Percentiles rank a stretch among this genome's conserved stretches.
Evolutionary conservation across 2,888 invertebrate species (phyloP).

Genomic region (Pseudanteris insignis): DNA sequence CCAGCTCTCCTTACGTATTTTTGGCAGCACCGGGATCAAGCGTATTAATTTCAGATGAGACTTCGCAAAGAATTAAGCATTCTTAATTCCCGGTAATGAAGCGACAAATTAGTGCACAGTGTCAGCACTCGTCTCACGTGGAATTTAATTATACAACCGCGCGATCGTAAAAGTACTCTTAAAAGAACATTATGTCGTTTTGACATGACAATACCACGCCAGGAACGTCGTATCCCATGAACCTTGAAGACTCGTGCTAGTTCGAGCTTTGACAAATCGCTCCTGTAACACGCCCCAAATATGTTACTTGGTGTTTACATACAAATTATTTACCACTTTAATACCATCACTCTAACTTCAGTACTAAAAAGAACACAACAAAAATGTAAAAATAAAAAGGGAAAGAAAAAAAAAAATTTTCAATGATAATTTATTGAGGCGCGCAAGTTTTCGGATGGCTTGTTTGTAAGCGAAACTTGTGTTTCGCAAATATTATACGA

Average conservation of each 20-base stretch:
- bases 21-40: conserved; percentile 18
- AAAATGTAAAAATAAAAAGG: too few relatives aligned
- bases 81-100: conserved; percentile 48
- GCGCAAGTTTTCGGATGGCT: conserved; percentile 12
- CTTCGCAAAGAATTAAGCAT: conserved; percentile 41
- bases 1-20: conserved; percentile 30
- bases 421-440: conserved; percentile 13
- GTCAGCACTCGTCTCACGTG: conserved; percentile 46
- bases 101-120: conserved; percentile 48
- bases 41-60: conserved; percentile 39
- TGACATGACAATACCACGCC: conserved; percentile 25
- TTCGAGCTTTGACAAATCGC: conserved; percentile 32
- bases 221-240: conserved; percentile 18
- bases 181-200: conserved; percentile 38
- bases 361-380: neutral
- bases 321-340: conserved; percentile 6
- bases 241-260: conserved; percentile 14
- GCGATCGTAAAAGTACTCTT: conserved; percentile 42
- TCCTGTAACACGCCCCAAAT: conserved; percentile 22
- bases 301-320: conserved; percentile 10
- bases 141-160: conserved; percentile 49
- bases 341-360: conserved; percentile 2
- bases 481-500: conserved; percentile 20
- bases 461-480: conserved; percentile 13
- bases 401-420: conserved; percentile 13